These are phyloP conservation scores for Uria lomvia DNA, from an alignment of 2,113 vertebrate genomes.

Conservation along the genomic window DNA sequence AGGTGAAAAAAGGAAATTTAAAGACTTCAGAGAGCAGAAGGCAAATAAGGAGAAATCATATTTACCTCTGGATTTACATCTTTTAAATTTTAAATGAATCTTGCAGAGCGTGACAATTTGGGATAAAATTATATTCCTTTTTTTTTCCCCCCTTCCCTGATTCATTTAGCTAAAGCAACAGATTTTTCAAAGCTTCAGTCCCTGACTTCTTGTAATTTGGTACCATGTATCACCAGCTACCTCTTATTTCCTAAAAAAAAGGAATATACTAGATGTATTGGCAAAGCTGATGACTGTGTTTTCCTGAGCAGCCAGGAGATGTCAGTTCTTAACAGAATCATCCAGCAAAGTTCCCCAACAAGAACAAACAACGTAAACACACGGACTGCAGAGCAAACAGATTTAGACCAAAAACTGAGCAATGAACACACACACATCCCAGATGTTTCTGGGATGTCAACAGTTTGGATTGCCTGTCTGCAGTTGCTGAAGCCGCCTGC, in stretches of 20 bases:
- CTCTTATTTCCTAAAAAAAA: neutral
- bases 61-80: neutral
- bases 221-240: neutral
- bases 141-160: neutral
- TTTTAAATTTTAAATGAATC: neutral
- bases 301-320: constrained; percentile 55
- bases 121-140: neutral
- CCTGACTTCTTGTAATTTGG: neutral
- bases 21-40: neutral
- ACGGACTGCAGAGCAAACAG: constrained; percentile 21
- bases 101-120: neutral
- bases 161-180: neutral
- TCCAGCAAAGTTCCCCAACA: neutral
- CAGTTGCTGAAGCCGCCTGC: constrained; percentile 21
- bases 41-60: neutral
- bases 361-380: constrained; percentile 22
- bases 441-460: constrained; percentile 54
- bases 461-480: constrained; percentile 20
- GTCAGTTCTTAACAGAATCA: constrained; percentile 44
- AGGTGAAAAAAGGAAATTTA: neutral
- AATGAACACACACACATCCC: neutral
- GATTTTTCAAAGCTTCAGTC: neutral
- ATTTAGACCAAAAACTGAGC: constrained; percentile 33
- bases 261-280: neutral
- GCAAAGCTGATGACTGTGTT: constrained; percentile 22